phyloP scores from a whole-genome alignment of 2,113 vertebrate genomes.

The Anguilla japonica region DNA sequence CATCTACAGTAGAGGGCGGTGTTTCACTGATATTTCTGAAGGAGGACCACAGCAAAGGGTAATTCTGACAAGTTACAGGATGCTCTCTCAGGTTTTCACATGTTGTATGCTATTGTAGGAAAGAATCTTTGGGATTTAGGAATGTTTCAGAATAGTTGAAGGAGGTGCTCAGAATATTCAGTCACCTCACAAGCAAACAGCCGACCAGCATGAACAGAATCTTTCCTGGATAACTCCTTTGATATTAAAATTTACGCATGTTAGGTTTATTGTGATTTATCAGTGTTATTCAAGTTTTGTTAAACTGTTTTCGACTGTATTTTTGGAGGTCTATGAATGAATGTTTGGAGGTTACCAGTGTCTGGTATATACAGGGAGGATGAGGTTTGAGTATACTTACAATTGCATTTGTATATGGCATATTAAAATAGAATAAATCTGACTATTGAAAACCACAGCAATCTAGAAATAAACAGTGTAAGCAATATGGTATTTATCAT shows the following conservation, averaged over 20 bases:
- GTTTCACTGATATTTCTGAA: constrained; percentile 44
- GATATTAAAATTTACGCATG: background rate
- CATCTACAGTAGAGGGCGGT: constrained; percentile 54
- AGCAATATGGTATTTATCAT: background rate
- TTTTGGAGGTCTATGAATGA: no score
- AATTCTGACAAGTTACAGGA: constrained; percentile 9
- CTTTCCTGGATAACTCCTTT: background rate
- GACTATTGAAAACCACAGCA: background rate
- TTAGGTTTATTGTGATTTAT: background rate
- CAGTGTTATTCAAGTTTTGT: background rate
- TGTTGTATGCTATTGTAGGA: background rate
- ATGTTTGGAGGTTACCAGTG: no score
- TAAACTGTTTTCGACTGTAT: no score
- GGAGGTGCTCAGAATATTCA: background rate
- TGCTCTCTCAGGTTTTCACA: background rate
- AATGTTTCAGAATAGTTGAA: background rate
- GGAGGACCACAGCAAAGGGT: constrained; percentile 15
- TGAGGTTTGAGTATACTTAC: background rate
- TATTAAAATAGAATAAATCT: background rate
- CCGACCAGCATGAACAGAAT: background rate
- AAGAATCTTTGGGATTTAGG: background rate
- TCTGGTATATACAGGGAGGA: no score
- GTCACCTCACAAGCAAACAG: background rate
- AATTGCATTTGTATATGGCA: background rate
- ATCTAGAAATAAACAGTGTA: background rate